Base-by-base conservation (phyloP, 53 echinoderm and acorn worm genomes). In the Paracentrotus lividus region DNA sequence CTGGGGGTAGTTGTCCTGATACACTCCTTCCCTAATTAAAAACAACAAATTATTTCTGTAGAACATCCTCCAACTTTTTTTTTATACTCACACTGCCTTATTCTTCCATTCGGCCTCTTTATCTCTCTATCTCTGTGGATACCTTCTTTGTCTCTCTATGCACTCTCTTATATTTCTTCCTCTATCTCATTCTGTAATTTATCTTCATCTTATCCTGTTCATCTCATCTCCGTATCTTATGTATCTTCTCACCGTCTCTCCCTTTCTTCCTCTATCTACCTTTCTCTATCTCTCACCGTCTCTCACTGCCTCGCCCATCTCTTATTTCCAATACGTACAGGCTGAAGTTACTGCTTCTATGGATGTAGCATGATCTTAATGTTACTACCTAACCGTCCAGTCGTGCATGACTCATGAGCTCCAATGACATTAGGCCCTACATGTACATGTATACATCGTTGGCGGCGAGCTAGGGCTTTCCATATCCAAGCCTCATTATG, bases 361-460 rank as follows among this genome's bases (percentile, higher is more conserved):
- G 36, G 72, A 72, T 21, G 10, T 13, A 40, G 72, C 38, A 40
- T 72, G 36, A 18, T 26, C 40, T 14, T 24, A 5, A 72, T 72
- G 72, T 72, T 72, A 40, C 40, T 18, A 72, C 40, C 72, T 38
- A 72, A 40, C 72, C 21, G 72, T 72, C 72, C 36, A 72, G 36
- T 69, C 69, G 69, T 69, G 69, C 69, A 69, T 69, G 69, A 69
- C 36, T 69, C 69, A 69, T 69, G 38, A 36, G 69, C 34, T 69
- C 16, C 18, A 3, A 9, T 36, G n/a, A n/a, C n/a, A n/a, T n/a
- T n/a, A n/a, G n/a, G n/a, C n/a, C n/a, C n/a, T n/a, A n/a, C n/a
- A n/a, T n/a, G n/a, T n/a, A 18, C 69, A 69, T 18, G 15, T 69
- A 69, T 18, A 36, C 18, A 20, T 34, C 36, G 0, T 20, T 32